Evolutionary conservation across 2,888 invertebrate species (phyloP).

Genomic region (Sesamia inferens): DNA sequence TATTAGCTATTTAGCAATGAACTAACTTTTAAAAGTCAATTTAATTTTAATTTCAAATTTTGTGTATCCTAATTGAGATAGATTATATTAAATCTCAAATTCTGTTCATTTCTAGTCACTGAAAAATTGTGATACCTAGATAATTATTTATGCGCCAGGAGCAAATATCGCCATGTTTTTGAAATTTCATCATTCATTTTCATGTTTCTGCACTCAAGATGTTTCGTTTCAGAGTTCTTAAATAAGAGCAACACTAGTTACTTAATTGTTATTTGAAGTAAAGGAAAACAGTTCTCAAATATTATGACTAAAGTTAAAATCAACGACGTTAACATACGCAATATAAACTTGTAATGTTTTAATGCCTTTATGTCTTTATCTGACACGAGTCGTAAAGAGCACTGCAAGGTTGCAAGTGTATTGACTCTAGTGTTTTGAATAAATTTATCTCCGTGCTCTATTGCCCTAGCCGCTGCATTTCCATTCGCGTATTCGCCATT

Average conservation of each 20-base stretch:
- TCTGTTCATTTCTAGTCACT: background rate
- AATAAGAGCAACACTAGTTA: background rate
- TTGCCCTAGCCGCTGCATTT: constrained; percentile 81
- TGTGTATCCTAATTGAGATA: background rate
- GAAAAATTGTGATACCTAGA: background rate
- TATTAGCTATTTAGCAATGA: constrained; percentile 26
- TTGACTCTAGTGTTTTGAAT: constrained; percentile 88
- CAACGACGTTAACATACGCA: constrained; percentile 68
- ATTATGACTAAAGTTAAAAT: constrained; percentile 49
- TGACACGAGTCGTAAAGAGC: constrained; percentile 87
- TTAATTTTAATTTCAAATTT: constrained; percentile 2
- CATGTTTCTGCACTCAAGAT: constrained; percentile 5
- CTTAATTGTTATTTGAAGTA: constrained; percentile 11
- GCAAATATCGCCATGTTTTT: constrained; percentile 9
- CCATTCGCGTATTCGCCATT: constrained; percentile 70
- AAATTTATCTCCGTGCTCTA: constrained; percentile 84
- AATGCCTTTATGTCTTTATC: constrained; percentile 88
- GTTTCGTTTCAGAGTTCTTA: background rate
- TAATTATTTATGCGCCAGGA: constrained; percentile 8
- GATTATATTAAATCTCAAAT: background rate
- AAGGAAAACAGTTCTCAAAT: constrained; percentile 25
- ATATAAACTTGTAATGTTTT: constrained; percentile 82
- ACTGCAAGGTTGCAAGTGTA: constrained; percentile 89
- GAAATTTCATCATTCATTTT: too few species aligned
- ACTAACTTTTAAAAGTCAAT: constrained; percentile 19